Evolutionary conservation across 2,888 invertebrate genomes (phyloP).

Genomic region (Papilio demoleus): DNA sequence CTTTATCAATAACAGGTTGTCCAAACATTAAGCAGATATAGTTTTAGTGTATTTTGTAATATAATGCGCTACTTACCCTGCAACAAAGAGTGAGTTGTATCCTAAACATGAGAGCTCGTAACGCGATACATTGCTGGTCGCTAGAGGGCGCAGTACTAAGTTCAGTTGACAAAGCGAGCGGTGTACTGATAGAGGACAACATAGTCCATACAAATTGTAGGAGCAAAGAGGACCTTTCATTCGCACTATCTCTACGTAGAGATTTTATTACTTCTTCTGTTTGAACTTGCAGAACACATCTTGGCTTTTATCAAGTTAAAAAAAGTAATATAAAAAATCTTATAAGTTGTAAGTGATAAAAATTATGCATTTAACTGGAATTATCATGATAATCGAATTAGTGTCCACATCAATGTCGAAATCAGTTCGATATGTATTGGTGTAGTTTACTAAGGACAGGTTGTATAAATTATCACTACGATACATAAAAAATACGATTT

Average conservation of each 20-base stretch:
- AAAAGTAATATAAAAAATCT: background rate
- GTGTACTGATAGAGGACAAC: slow-evolving; percentile 60
- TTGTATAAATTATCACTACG: no score
- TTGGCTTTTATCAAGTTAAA: slow-evolving; percentile 55
- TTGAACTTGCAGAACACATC: slow-evolving; percentile 66
- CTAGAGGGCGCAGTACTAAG: slow-evolving; percentile 47
- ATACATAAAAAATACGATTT: no score
- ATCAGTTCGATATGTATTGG: no score
- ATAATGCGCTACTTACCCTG: slow-evolving; percentile 68
- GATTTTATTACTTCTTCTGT: slow-evolving; percentile 64
- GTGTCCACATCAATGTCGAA: no score
- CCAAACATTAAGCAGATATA: no score
- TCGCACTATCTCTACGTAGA: slow-evolving; percentile 61
- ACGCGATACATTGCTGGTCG: slow-evolving; percentile 58
- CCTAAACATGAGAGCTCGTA: slow-evolving; percentile 73
- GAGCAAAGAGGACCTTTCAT: slow-evolving; percentile 63
- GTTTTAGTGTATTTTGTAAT: no score
- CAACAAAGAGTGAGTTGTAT: slow-evolving; percentile 72
- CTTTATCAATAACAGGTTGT: no score
- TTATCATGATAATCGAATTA: no score
- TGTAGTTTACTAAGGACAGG: no score
- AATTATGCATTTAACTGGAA: no score
- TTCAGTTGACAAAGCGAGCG: slow-evolving; percentile 60
- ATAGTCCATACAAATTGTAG: slow-evolving; percentile 68
- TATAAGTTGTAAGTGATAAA: no score